Base-by-base conservation (phyloP, 2,797 vertebrate species). In the Chelon labrosus region DNA sequence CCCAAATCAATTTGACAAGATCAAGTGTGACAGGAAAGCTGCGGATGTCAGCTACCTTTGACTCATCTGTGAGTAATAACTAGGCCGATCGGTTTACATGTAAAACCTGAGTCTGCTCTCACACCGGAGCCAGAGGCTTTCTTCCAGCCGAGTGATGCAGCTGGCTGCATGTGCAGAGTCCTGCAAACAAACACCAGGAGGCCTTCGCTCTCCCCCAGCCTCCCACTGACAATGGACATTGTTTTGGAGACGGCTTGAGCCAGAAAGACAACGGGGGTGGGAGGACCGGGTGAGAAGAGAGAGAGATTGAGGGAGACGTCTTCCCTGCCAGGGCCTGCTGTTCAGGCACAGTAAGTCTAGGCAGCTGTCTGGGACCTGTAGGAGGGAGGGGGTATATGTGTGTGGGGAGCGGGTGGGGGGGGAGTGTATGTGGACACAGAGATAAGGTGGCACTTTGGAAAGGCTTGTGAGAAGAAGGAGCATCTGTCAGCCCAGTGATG, bases 391-490 rank as follows among this genome's bases (percentile, higher is more conserved):
- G 44, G 72, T 9, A 17, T 41, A 44, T 53, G 73, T 53, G 63
- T 9, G 79, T 10, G n/a, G n/a, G n/a, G n/a, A n/a, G n/a, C n/a
- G n/a, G n/a, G n/a, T n/a, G n/a, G 64, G 27, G 14, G 54, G 65
- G 64, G 54, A 5, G 58, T 65, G 80, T 69, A 64, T 90, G 83
- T 86, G 85, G 75, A 85, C 81, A 65, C 58, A 73, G 73, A 90
- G 90, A 91, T 90, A 90, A 91, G 84, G 81, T 84, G 81, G 77
- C 69, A 70, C 83, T 83, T 70, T 82, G 77, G 79, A 89, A 75
- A 78, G 72, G 85, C 74, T 85, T 84, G 81, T 71, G 82, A 84
- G 79, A 73, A 75, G 66, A 81, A 69, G 31, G 67, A 69, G 83
- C 75, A 78, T 87, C 79, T 70, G 75, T 79, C 70, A 44, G 79